A percentile compares a stretch with the other conserved stretches of the same genome.
These are phyloP conservation scores for Siniperca undulata DNA, from an alignment of 2,797 vertebrate species.

Conservation along the genomic window DNA sequence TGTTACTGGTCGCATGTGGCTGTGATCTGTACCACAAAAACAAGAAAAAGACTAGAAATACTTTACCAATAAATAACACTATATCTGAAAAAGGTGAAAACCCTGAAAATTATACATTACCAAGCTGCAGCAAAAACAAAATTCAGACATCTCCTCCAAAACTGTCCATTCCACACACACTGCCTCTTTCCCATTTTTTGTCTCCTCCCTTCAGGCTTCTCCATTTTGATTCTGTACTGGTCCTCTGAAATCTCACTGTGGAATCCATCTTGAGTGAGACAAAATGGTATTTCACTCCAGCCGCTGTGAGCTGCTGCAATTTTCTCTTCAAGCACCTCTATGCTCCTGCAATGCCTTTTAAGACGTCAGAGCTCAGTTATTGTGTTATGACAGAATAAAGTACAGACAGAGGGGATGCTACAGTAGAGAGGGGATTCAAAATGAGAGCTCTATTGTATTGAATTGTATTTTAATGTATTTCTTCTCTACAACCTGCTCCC, in stretches of 20 bases:
- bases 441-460: slow-evolving; percentile 64
- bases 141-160: slow-evolving; percentile 51
- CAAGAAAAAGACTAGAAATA: neutral
- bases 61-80: neutral
- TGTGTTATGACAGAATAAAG: slow-evolving; percentile 78
- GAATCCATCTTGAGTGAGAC: slow-evolving; percentile 86
- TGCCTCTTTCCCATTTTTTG: slow-evolving; percentile 56
- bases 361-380: slow-evolving; percentile 79
- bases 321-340: slow-evolving; percentile 80
- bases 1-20: neutral
- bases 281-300: slow-evolving; percentile 83
- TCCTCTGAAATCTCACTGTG: slow-evolving; percentile 82
- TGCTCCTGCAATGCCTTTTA: slow-evolving; percentile 80
- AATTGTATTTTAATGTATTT: slow-evolving; percentile 66
- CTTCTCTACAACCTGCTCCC: slow-evolving; percentile 27
- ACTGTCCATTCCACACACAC: slow-evolving; percentile 67
- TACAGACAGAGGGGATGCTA: slow-evolving; percentile 63
- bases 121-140: slow-evolving; percentile 43
- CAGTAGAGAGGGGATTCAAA: slow-evolving; percentile 64
- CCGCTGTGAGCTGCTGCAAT: slow-evolving; percentile 81
- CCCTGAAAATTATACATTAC: slow-evolving; percentile 16
- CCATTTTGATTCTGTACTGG: slow-evolving; percentile 84
- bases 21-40: neutral
- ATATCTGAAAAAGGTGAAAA: slow-evolving; percentile 12
- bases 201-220: slow-evolving; percentile 80